phyloP scores from a whole-genome alignment of 2,797 vertebrate genomes.

The Xenops minutus region DNA sequence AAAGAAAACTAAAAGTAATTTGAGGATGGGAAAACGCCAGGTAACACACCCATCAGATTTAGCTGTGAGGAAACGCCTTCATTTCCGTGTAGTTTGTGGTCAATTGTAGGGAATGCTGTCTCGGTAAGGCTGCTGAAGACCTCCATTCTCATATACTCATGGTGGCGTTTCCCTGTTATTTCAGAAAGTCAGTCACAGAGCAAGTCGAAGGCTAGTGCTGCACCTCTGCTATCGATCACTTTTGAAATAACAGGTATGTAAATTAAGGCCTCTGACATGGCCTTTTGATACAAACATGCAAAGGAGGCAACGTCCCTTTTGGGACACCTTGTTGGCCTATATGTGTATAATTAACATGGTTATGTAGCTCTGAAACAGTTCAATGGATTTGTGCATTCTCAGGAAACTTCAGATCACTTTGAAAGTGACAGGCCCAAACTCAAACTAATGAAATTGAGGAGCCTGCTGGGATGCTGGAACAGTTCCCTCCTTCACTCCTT shows the following conservation, averaged over 20 bases:
- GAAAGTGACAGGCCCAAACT: neutral
- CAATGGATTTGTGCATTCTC: neutral
- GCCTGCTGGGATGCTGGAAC: neutral
- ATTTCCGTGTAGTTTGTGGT: neutral
- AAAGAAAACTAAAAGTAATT: neutral
- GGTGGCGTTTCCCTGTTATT: constrained; percentile 83
- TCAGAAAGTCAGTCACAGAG: constrained; percentile 87
- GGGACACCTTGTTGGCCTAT: neutral
- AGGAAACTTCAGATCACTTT: neutral
- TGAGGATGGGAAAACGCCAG: neutral
- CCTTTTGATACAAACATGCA: neutral
- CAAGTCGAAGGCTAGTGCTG: constrained; percentile 84
- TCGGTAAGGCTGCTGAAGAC: neutral
- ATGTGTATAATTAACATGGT: neutral
- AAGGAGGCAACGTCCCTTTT: neutral
- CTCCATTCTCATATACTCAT: constrained; percentile 75
- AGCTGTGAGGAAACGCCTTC: neutral
- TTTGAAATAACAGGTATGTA: constrained; percentile 92
- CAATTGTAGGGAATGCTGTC: neutral
- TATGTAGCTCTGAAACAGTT: neutral
- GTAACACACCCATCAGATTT: neutral
- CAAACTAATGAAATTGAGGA: neutral
- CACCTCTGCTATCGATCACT: constrained; percentile 88
- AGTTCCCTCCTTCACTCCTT: neutral
- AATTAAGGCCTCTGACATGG: constrained; percentile 45